Conservation (phyloP, 2,888 invertebrate genomes). For the Agrochola circellaris region DNA sequence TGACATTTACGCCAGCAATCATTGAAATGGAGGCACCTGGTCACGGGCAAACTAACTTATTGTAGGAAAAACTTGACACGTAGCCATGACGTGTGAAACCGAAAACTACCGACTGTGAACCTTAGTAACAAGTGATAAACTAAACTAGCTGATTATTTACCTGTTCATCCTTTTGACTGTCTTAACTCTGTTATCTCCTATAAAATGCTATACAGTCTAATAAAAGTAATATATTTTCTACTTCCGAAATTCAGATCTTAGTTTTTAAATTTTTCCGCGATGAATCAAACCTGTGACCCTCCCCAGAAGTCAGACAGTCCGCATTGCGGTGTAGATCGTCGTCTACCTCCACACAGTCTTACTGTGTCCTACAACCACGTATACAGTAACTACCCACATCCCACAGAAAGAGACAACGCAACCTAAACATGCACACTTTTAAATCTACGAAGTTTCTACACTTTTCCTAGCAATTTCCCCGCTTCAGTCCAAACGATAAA, state of each 20-base stretch:
- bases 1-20: slow-evolving; percentile 58
- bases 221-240: neutral
- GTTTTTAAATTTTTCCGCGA: neutral
- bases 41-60: slow-evolving; percentile 30
- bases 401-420: slow-evolving; percentile 36
- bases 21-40: slow-evolving; percentile 55
- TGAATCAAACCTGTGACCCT: slow-evolving; percentile 16
- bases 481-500: slow-evolving; percentile 58
- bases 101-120: neutral
- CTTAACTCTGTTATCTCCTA: neutral
- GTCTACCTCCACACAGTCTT: slow-evolving; percentile 5
- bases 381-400: slow-evolving; percentile 6
- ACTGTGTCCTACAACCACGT: neutral
- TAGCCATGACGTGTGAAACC: slow-evolving; percentile 29
- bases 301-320: slow-evolving; percentile 15
- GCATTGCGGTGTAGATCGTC: slow-evolving; percentile 33
- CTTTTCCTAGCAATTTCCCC: slow-evolving; percentile 64
- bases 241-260: neutral
- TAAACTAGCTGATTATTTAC: neutral
- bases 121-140: neutral
- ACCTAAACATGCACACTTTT: slow-evolving; percentile 47
- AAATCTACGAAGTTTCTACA: slow-evolving; percentile 51
- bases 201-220: neutral
- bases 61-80: slow-evolving; percentile 10
- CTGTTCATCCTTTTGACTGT: neutral